These are phyloP conservation scores for Lepus europaeus DNA, from an alignment of 2,113 vertebrate species.

Conservation along the genomic window DNA sequence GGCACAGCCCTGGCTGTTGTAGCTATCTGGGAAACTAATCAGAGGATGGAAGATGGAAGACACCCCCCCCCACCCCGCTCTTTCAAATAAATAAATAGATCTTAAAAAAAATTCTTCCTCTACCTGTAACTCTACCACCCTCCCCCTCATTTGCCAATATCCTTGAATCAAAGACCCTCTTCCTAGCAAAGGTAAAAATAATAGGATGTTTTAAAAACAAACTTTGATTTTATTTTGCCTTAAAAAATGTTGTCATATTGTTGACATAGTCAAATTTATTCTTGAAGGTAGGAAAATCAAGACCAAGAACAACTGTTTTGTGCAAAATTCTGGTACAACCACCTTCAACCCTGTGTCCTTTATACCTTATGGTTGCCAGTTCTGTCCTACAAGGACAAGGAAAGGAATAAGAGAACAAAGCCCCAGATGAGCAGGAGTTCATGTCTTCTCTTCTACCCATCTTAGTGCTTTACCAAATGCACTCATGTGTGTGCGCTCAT, in stretches of 20 bases:
- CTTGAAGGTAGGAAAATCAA: not conserved
- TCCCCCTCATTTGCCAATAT: not conserved
- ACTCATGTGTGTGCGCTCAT: accelerated
- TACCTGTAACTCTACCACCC: no score
- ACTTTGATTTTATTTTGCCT: constrained; percentile 17
- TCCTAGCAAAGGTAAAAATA: not conserved
- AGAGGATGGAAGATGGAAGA: no score
- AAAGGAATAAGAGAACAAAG: not conserved
- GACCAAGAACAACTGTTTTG: not conserved
- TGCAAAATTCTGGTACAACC: not conserved
- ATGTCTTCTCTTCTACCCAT: not conserved
- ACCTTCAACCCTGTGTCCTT: not conserved
- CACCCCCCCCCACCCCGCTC: no score
- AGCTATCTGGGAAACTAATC: no score
- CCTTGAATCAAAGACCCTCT: not conserved
- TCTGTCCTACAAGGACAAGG: not conserved
- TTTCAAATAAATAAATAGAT: no score
- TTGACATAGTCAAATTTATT: constrained; percentile 8
- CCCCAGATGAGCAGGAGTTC: not conserved
- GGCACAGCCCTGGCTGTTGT: no score
- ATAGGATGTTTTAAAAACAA: not conserved
- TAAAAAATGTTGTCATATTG: not conserved
- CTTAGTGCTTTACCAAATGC: not conserved
- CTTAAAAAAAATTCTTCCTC: no score
- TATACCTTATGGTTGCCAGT: not conserved